Conservation (phyloP, 2,888 invertebrate species). For the Aphodius sticticus region DNA sequence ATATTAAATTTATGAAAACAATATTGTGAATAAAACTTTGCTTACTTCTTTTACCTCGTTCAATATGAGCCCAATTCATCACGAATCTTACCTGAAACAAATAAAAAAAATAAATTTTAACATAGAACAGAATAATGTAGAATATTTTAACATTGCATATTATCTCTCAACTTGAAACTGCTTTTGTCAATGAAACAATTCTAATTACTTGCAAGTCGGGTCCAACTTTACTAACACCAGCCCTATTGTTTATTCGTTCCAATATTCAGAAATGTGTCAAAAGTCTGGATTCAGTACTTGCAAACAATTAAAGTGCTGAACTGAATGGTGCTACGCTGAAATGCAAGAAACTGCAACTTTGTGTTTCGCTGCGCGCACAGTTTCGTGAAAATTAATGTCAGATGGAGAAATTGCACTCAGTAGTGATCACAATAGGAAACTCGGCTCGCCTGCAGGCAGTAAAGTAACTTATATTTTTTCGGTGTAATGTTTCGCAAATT, state of each 20-base stretch:
- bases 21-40: background rate
- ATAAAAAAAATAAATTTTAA: background rate
- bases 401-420: background rate
- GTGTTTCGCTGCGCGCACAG: background rate
- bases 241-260: slow-evolving; percentile 4
- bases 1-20: too few species aligned
- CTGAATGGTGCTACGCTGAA: background rate
- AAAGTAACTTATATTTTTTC: background rate
- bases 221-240: background rate
- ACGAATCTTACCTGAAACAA: background rate
- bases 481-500: background rate
- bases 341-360: slow-evolving; percentile 4
- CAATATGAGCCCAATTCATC: background rate
- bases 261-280: slow-evolving; percentile 4
- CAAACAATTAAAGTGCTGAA: background rate
- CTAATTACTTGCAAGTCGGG: background rate
- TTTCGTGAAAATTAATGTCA: background rate
- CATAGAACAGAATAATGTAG: background rate
- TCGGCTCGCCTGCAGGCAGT: background rate
- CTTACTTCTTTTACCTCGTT: background rate
- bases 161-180: background rate
- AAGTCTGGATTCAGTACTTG: background rate
- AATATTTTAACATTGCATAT: background rate
- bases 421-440: background rate
- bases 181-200: background rate